Evolutionary conservation across 2,113 vertebrate genomes (phyloP).

Genomic region (Anolis carolinensis): DNA sequence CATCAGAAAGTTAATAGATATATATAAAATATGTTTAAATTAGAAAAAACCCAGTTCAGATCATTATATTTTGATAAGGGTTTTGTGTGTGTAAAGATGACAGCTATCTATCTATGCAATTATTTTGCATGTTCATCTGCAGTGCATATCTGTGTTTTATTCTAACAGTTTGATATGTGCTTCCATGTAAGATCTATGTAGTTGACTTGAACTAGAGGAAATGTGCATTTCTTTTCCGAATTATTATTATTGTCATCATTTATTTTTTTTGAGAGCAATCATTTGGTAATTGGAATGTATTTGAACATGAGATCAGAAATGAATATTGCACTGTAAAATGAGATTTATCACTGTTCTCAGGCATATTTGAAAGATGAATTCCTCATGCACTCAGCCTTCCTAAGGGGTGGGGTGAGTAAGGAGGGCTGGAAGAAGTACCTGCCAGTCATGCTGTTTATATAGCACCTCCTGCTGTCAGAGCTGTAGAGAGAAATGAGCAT

Average conservation of each 20-base stretch:
- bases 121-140: constrained; percentile 23
- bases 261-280: not conserved
- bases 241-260: not conserved
- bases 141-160: constrained; percentile 17
- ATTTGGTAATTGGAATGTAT: constrained; percentile 28
- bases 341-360: constrained; percentile 40
- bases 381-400: constrained; percentile 39
- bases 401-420: constrained; percentile 32
- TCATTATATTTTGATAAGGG: not conserved
- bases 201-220: constrained; percentile 15
- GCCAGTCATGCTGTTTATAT: constrained; percentile 68
- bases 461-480: constrained; percentile 79
- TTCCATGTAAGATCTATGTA: constrained; percentile 7
- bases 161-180: not conserved
- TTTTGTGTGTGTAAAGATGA: not conserved
- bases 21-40: not conserved
- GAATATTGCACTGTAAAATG: constrained; percentile 27
- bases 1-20: not conserved
- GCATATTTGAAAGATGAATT: constrained; percentile 56
- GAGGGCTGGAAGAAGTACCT: constrained; percentile 28
- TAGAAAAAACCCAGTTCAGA: not conserved
- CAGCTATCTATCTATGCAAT: not conserved
- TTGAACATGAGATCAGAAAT: constrained; percentile 26
- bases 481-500: constrained; percentile 50
- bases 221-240: not conserved